Evolutionary conservation across 2,888 invertebrate species (phyloP).

Genomic region (Aspidiotus destructor): DNA sequence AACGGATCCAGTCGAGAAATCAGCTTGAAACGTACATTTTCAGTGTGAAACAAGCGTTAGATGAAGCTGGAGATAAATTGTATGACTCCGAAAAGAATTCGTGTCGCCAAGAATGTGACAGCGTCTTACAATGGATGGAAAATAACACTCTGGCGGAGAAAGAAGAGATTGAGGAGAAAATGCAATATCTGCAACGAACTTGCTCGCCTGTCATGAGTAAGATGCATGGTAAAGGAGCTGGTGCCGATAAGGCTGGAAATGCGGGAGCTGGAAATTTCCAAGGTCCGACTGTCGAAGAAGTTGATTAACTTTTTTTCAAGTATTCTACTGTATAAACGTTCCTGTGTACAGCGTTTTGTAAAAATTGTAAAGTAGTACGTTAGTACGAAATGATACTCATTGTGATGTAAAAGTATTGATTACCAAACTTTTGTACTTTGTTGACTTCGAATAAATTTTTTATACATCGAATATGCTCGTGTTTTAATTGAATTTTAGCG

Average conservation of each 20-base stretch:
- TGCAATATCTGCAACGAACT: slow-evolving; percentile 43
- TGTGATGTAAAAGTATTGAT: too few species aligned
- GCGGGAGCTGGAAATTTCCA: background rate
- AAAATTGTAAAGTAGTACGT: too few species aligned
- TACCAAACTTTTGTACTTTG: too few species aligned
- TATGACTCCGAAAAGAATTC: slow-evolving; percentile 42
- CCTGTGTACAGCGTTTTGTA: too few species aligned
- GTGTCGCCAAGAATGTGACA: slow-evolving; percentile 41
- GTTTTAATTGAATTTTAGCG: too few species aligned
- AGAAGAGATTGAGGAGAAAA: slow-evolving; percentile 43
- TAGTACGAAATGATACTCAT: too few species aligned
- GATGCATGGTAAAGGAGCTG: slow-evolving; percentile 37
- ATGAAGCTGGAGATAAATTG: slow-evolving; percentile 42
- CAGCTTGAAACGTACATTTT: slow-evolving; percentile 43
- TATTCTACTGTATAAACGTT: too few species aligned
- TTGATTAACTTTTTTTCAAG: slow-evolving; percentile 14
- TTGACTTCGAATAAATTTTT: too few species aligned
- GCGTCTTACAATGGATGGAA: slow-evolving; percentile 45
- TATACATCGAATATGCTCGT: too few species aligned
- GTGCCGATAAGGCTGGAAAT: slow-evolving; percentile 10
- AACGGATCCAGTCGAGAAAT: slow-evolving; percentile 45
- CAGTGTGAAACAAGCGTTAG: slow-evolving; percentile 41
- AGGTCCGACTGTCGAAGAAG: slow-evolving; percentile 24
- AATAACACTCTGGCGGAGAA: slow-evolving; percentile 45
- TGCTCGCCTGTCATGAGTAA: slow-evolving; percentile 44